phyloP scores from a whole-genome alignment of 2,888 invertebrate genomes.

The Litoditis marina region DNA sequence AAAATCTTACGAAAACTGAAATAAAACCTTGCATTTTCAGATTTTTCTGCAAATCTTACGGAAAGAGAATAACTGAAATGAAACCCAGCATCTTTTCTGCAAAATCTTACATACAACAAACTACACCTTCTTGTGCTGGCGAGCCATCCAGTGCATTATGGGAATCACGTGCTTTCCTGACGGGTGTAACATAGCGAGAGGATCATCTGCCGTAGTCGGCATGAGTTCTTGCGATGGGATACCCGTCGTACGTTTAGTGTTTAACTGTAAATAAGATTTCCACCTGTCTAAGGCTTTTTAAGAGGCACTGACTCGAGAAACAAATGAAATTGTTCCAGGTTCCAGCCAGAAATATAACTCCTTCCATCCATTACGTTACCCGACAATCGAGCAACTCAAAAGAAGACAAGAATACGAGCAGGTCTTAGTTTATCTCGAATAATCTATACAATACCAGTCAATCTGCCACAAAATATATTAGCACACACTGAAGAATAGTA shows the following conservation, averaged over 20 bases:
- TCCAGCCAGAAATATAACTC: too few relatives aligned
- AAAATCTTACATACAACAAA: not conserved
- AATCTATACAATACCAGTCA: too few relatives aligned
- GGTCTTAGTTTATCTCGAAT: conserved; percentile 16
- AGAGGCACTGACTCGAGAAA: too few relatives aligned
- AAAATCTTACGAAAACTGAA: too few relatives aligned
- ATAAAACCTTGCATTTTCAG: too few relatives aligned
- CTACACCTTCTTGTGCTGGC: conserved; percentile 67
- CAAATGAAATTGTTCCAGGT: too few relatives aligned
- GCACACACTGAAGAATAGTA: not conserved
- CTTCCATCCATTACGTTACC: too few relatives aligned
- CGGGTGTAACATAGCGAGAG: conserved; percentile 64
- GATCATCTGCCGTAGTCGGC: conserved; percentile 62
- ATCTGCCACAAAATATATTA: too few relatives aligned
- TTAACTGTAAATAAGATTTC: conserved; percentile 57
- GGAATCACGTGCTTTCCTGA: conserved; percentile 65
- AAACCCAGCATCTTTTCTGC: not conserved
- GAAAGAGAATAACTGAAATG: not conserved
- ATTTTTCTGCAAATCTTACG: conserved; percentile 4
- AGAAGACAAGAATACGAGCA: conserved; percentile 11
- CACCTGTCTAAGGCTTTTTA: too few relatives aligned
- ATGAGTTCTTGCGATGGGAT: conserved; percentile 74
- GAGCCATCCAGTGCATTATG: conserved; percentile 72
- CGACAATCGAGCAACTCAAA: too few relatives aligned
- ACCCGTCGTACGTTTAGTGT: conserved; percentile 76